These are phyloP conservation scores for Sarcoramphus papa DNA, from an alignment of 2,797 vertebrate species.

Conservation along the genomic window DNA sequence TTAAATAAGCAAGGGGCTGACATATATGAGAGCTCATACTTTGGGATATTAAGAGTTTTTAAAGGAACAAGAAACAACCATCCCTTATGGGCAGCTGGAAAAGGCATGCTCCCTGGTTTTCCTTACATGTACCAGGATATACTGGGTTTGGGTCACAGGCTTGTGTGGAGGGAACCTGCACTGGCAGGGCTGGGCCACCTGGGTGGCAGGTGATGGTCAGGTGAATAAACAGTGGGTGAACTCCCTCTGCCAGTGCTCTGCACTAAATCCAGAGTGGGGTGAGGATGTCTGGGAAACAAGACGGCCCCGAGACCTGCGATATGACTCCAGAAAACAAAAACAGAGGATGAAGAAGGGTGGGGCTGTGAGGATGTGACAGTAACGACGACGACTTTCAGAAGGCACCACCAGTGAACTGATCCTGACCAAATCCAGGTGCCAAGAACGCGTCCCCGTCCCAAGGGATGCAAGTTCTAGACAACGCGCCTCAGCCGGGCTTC, in stretches of 20 bases:
- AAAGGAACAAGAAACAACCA: not conserved
- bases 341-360: not conserved
- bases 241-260: not conserved
- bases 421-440: not conserved
- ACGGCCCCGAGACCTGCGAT: not conserved
- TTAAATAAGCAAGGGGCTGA: not conserved
- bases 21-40: not conserved
- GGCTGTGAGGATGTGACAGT: not conserved
- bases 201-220: rapidly evolving
- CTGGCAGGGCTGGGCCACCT: not conserved
- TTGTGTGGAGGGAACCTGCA: not conserved
- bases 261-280: not conserved
- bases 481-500: not conserved
- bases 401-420: not conserved
- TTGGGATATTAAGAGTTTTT: not conserved
- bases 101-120: not conserved
- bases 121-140: not conserved
- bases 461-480: rapidly evolving
- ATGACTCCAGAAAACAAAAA: not conserved
- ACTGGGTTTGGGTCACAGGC: not conserved
- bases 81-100: not conserved
- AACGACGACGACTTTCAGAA: not conserved
- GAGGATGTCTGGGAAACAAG: not conserved
- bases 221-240: not conserved
- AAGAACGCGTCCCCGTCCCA: not conserved